phyloP scores from a whole-genome alignment of 2,113 vertebrate species.

The Addax nasomaculatus region DNA sequence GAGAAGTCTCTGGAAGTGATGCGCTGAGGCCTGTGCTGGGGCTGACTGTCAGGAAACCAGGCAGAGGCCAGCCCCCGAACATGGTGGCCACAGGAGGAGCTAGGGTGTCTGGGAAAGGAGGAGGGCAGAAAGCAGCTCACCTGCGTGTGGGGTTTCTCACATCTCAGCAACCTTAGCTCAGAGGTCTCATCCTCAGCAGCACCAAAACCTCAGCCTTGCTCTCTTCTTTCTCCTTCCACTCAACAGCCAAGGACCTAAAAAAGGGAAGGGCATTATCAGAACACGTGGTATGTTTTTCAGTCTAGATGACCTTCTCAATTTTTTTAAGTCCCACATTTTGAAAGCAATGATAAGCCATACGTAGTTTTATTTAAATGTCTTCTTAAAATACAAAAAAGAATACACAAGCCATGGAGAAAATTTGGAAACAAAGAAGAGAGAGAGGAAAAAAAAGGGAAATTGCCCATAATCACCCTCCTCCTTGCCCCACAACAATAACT shows the following conservation, averaged over 20 bases:
- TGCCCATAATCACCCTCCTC: accelerated
- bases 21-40: accelerated
- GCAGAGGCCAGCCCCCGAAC: background rate
- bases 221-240: background rate
- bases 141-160: accelerated
- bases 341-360: background rate
- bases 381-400: background rate
- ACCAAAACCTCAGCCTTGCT: accelerated
- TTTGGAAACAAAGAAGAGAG: background rate
- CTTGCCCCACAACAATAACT: background rate
- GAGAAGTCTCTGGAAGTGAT: background rate
- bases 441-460: background rate
- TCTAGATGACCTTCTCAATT: background rate
- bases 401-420: background rate
- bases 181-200: background rate
- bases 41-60: background rate
- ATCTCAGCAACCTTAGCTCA: accelerated
- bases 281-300: accelerated
- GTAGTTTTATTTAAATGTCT: background rate
- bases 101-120: background rate
- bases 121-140: background rate
- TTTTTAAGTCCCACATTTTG: background rate
- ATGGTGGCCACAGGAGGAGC: accelerated
- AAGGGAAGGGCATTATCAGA: background rate
- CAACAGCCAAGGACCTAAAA: background rate